phyloP scores from a whole-genome alignment of 2,888 invertebrate genomes.

The Ceriagrion tenellum region DNA sequence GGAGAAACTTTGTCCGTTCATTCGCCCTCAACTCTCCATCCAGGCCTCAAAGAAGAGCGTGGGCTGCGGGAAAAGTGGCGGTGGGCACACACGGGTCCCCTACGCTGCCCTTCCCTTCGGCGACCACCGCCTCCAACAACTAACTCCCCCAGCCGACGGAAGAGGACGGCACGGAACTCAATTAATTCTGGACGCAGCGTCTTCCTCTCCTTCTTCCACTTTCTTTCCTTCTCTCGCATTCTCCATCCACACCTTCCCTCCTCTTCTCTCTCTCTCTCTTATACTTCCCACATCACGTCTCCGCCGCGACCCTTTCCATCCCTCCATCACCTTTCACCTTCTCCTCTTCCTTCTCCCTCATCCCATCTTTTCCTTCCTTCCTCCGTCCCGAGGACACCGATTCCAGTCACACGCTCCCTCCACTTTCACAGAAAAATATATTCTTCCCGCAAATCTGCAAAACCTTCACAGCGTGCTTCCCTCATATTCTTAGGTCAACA shows the following conservation, averaged over 20 bases:
- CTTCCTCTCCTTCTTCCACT: not conserved
- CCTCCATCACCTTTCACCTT: not conserved
- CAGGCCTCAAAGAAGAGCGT: not conserved
- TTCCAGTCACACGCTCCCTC: not conserved
- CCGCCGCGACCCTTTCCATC: not conserved
- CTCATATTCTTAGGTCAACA: too few species aligned
- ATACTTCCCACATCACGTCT: not conserved
- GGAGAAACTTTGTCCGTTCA: not conserved
- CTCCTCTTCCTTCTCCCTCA: not conserved
- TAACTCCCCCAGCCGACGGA: not conserved
- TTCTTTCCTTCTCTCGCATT: too few species aligned
- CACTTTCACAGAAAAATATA: not conserved
- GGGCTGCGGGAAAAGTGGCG: not conserved
- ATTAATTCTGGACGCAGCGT: slow-evolving; percentile 16
- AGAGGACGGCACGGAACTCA: not conserved
- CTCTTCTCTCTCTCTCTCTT: not conserved
- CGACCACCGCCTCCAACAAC: not conserved
- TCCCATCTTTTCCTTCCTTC: too few species aligned
- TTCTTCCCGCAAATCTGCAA: too few species aligned
- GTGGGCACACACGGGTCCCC: not conserved
- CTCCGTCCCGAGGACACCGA: not conserved
- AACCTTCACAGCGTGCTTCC: too few species aligned
- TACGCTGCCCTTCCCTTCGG: not conserved
- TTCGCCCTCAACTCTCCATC: not conserved
- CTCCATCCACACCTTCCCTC: too few species aligned